Evolutionary conservation across 2,113 vertebrate genomes (phyloP).

Genomic region (Scortum barcoo): DNA sequence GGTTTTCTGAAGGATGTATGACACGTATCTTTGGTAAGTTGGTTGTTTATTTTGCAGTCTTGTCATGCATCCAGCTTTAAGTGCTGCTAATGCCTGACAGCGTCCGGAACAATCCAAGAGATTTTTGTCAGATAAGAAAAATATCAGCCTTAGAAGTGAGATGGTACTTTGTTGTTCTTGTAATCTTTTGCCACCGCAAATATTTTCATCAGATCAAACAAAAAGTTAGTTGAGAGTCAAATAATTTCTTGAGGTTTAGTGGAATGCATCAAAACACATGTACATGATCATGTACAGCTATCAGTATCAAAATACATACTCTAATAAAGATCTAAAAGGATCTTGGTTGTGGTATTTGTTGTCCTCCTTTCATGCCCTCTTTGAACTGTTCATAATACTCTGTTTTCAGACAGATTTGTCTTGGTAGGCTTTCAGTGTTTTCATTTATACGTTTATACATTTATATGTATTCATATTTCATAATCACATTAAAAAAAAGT

Average conservation of each 20-base stretch:
- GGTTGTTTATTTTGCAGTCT: constrained; percentile 66
- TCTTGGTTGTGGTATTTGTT: background rate
- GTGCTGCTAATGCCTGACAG: constrained; percentile 50
- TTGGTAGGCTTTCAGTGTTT: background rate
- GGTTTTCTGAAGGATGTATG: constrained; percentile 70
- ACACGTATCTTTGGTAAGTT: constrained; percentile 49
- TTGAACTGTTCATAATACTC: background rate
- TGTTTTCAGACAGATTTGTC: background rate
- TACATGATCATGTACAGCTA: background rate
- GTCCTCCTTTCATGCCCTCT: background rate
- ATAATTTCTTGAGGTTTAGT: constrained; percentile 14
- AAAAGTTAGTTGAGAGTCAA: constrained; percentile 13
- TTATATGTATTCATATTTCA: background rate
- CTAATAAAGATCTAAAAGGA: constrained; percentile 4
- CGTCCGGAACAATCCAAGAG: constrained; percentile 10
- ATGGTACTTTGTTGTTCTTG: constrained; percentile 39
- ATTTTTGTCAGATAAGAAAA: constrained; percentile 50
- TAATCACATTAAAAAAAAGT: background rate
- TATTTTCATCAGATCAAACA: constrained; percentile 52
- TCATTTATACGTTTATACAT: background rate
- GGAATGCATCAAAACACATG: constrained; percentile 37
- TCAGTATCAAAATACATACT: constrained; percentile 4
- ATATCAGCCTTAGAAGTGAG: constrained; percentile 6
- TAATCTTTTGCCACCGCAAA: constrained; percentile 47
- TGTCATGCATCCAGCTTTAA: constrained; percentile 62